Evolutionary conservation across 2,113 vertebrate genomes (phyloP).

Genomic region (Puma concolor): DNA sequence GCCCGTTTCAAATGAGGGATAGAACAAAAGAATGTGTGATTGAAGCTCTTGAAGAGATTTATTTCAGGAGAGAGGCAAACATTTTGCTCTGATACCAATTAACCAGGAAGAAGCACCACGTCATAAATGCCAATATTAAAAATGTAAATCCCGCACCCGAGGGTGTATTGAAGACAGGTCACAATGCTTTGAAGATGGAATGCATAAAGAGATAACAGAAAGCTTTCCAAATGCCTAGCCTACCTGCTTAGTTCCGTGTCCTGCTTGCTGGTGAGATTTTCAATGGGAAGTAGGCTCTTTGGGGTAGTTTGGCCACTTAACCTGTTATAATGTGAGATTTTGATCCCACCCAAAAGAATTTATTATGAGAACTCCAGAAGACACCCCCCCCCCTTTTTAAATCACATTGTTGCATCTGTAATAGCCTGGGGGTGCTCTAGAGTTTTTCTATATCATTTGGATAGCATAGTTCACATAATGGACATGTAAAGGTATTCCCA

Average conservation of each 20-base stretch:
- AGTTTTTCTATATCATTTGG: constrained; percentile 14
- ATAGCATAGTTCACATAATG: neutral
- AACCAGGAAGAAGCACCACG: constrained; percentile 85
- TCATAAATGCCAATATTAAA: constrained; percentile 89
- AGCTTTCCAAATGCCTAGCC: constrained; percentile 73
- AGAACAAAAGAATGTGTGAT: constrained; percentile 88
- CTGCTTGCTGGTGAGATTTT: constrained; percentile 40
- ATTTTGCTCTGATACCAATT: constrained; percentile 91
- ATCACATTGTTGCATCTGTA: neutral
- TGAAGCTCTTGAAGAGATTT: constrained; percentile 89
- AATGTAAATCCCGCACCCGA: constrained; percentile 90
- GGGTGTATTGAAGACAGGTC: constrained; percentile 87
- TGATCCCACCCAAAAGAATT: neutral
- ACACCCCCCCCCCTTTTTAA: neutral
- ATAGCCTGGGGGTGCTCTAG: neutral
- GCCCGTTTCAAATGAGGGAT: constrained; percentile 88
- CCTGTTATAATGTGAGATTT: neutral
- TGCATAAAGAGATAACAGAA: constrained; percentile 83
- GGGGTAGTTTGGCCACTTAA: neutral
- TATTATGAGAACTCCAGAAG: neutral
- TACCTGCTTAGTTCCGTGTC: constrained; percentile 82
- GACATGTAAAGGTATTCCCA: neutral
- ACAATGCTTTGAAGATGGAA: constrained; percentile 84
- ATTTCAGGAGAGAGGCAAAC: constrained; percentile 89
- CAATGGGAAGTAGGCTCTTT: neutral